phyloP scores from a whole-genome alignment of 2,113 vertebrate genomes.

The Sinocyclocheilus anshuiensis region DNA sequence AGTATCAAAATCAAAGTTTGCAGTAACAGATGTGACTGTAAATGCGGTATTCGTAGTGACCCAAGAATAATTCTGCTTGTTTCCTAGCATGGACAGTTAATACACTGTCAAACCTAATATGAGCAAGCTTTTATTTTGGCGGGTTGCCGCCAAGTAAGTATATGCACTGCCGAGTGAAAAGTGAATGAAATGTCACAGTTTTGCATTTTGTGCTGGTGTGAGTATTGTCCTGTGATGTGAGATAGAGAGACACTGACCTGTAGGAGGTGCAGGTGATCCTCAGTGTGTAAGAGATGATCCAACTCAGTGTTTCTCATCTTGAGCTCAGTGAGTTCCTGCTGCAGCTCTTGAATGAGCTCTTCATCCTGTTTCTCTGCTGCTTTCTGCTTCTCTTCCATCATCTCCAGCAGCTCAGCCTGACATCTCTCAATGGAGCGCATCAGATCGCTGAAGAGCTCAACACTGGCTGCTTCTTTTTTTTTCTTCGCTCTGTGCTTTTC shows the following conservation, averaged over 20 bases:
- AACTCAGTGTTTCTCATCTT: conserved; percentile 34
- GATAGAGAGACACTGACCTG: conserved; percentile 43
- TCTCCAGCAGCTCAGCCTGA: background rate
- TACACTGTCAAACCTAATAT: no score
- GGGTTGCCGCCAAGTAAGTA: no score
- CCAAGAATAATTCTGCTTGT: no score
- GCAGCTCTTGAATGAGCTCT: conserved; percentile 32
- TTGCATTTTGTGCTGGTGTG: background rate
- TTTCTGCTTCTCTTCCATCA: conserved; percentile 16
- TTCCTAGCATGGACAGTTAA: no score
- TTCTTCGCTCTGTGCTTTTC: background rate
- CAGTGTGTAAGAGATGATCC: conserved; percentile 48
- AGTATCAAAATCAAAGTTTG: no score
- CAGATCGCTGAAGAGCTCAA: background rate
- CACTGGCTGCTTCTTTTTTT: background rate
- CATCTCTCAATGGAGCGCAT: background rate
- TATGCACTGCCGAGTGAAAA: no score
- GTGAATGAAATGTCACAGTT: no score
- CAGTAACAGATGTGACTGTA: no score
- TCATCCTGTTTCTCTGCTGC: conserved; percentile 26
- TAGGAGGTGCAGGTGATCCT: conserved; percentile 46
- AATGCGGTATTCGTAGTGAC: no score
- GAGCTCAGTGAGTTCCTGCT: conserved; percentile 48
- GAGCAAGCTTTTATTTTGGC: no score
- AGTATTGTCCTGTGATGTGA: conserved; percentile 1